phyloP scores from a whole-genome alignment of 1,140 invertebrate genomes.

The Leptopilina boulardi region DNA sequence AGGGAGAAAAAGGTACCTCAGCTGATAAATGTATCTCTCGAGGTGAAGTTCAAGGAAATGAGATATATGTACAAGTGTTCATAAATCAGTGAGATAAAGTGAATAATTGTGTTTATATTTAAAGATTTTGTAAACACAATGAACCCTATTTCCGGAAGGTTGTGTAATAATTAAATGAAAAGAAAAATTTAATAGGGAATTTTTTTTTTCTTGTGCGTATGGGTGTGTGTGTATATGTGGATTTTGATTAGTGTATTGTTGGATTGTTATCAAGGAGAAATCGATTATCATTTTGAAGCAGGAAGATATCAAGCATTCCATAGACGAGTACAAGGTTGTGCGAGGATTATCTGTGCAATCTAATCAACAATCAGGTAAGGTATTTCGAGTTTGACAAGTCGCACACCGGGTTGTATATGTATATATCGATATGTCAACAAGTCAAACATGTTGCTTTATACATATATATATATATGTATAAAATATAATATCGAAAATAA shows the following conservation, averaged over 20 bases:
- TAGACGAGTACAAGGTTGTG: neutral
- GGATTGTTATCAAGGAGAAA: conserved; percentile 41
- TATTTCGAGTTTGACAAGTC: conserved; percentile 35
- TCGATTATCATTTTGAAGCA: neutral
- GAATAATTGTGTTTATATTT: neutral
- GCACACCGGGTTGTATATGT: neutral
- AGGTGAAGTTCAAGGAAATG: conserved; percentile 30
- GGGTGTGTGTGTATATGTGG: neutral
- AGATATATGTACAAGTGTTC: neutral
- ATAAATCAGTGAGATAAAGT: conserved; percentile 19
- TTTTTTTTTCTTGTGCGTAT: too few species aligned
- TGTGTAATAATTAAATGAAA: neutral
- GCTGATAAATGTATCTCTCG: conserved; percentile 22
- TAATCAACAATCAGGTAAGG: conserved; percentile 65
- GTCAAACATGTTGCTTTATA: neutral
- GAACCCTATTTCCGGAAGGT: neutral
- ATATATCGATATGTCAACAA: conserved; percentile 5
- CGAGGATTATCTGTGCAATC: conserved; percentile 54
- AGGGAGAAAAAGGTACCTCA: neutral
- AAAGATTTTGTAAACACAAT: neutral
- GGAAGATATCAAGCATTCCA: conserved; percentile 24
- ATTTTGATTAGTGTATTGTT: conserved; percentile 26
- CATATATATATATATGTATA: neutral
- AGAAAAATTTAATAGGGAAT: neutral
- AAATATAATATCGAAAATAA: neutral